These are phyloP conservation scores for Paratilapia polleni DNA, from an alignment of 2,113 vertebrate genomes.

Conservation along the genomic window DNA sequence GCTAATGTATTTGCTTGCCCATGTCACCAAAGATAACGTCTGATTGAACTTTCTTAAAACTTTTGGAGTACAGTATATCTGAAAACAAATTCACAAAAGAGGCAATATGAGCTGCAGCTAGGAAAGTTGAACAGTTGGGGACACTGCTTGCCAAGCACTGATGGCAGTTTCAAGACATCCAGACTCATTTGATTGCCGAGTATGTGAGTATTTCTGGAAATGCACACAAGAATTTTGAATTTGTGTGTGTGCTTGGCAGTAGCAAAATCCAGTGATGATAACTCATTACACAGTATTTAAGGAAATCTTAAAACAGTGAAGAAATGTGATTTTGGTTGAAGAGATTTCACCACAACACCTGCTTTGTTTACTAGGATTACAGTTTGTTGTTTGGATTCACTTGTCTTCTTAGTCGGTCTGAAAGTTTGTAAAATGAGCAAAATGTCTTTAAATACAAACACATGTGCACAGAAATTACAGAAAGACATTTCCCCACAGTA, in stretches of 20 bases:
- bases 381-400: slow-evolving; percentile 34
- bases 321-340: slow-evolving; percentile 35
- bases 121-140: slow-evolving; percentile 65
- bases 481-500: not conserved
- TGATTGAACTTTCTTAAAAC: slow-evolving; percentile 22
- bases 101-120: slow-evolving; percentile 10
- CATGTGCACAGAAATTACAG: not conserved
- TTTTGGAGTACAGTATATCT: slow-evolving; percentile 7
- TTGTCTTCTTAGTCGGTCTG: slow-evolving; percentile 30
- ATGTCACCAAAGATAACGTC: slow-evolving; percentile 21
- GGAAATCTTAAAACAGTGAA: slow-evolving; percentile 30
- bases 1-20: slow-evolving; percentile 12
- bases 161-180: slow-evolving; percentile 58
- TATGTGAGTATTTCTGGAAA: slow-evolving; percentile 46
- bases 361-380: slow-evolving; percentile 49
- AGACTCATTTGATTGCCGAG: slow-evolving; percentile 44
- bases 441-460: slow-evolving; percentile 48
- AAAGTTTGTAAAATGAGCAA: slow-evolving; percentile 29
- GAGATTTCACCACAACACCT: slow-evolving; percentile 48
- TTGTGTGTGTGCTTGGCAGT: slow-evolving; percentile 30
- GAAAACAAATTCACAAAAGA: slow-evolving; percentile 16
- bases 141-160: slow-evolving; percentile 51
- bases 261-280: slow-evolving; percentile 18
- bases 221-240: slow-evolving; percentile 31
- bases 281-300: slow-evolving; percentile 55